A percentile compares a stretch with the other conserved stretches of the same genome.
Conservation (phyloP, 2,797 vertebrate genomes). For the Syngnathus rostellatus region DNA sequence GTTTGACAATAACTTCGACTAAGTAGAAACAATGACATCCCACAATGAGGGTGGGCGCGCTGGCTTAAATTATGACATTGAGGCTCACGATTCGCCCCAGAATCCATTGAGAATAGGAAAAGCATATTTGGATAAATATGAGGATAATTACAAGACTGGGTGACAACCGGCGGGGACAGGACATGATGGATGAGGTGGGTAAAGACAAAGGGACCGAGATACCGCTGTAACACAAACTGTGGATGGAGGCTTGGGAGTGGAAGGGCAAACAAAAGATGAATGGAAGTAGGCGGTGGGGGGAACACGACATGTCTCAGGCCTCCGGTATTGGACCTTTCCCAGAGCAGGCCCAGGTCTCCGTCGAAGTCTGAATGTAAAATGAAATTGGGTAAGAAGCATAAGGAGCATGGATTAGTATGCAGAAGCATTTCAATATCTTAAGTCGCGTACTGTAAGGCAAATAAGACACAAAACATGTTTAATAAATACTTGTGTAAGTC, state of each 20-base stretch:
- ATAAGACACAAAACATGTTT: too few species aligned
- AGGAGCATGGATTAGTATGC: too few species aligned
- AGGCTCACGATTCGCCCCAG: constrained; percentile 45
- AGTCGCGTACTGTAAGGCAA: too few species aligned
- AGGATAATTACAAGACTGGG: constrained; percentile 63
- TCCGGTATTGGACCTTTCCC: constrained; percentile 22
- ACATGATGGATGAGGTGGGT: constrained; percentile 60
- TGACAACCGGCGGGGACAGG: constrained; percentile 57
- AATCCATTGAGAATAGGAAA: constrained; percentile 36
- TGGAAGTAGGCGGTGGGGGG: constrained; percentile 34
- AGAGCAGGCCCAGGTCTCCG: background rate
- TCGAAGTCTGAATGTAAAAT: background rate
- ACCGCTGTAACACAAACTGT: constrained; percentile 60
- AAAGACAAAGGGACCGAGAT: constrained; percentile 42
- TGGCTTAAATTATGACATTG: constrained; percentile 64
- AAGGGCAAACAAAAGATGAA: constrained; percentile 55
- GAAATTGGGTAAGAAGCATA: background rate
- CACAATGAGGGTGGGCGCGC: constrained; percentile 37
- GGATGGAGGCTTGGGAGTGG: constrained; percentile 38
- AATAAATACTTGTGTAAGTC: too few species aligned
- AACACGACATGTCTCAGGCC: constrained; percentile 34
- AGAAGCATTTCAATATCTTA: too few species aligned
- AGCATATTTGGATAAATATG: constrained; percentile 60
- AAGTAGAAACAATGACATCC: constrained; percentile 50
- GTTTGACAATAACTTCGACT: constrained; percentile 35